Percentiles rank a stretch among this genome's conserved stretches.
phyloP scores from a whole-genome alignment of 2,113 vertebrate genomes.

The Motacilla tschutschensis region DNA sequence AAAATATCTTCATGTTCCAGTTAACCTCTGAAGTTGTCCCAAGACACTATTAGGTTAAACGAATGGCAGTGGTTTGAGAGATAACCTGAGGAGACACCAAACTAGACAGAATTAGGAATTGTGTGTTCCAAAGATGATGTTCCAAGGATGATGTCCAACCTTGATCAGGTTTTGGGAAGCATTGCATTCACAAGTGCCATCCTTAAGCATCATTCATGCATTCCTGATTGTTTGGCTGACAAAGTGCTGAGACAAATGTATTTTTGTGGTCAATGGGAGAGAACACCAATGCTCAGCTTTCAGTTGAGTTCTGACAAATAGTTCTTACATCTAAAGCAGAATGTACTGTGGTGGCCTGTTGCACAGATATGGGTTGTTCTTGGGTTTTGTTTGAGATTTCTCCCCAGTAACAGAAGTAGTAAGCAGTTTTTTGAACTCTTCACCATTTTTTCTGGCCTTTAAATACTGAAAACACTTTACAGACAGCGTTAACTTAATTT shows the following conservation, averaged over 20 bases:
- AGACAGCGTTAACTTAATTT: background rate
- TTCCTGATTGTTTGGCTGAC: background rate
- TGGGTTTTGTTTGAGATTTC: background rate
- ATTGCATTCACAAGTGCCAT: background rate
- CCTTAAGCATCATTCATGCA: background rate
- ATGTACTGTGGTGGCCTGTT: background rate
- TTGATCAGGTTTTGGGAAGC: slow-evolving; percentile 25
- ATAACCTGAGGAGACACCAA: slow-evolving; percentile 21
- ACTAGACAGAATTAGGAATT: slow-evolving; percentile 47
- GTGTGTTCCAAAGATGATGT: slow-evolving; percentile 12
- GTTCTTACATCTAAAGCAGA: background rate
- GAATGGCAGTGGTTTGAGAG: slow-evolving; percentile 50
- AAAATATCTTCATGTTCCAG: slow-evolving; percentile 31
- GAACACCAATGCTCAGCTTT: background rate
- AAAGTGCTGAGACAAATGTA: background rate
- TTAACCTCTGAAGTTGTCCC: slow-evolving; percentile 31
- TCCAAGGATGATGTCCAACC: slow-evolving; percentile 5
- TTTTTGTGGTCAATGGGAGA: background rate
- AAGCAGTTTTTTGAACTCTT: background rate
- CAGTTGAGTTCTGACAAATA: background rate
- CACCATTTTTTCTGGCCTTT: background rate
- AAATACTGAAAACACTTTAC: background rate
- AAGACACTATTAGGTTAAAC: slow-evolving; percentile 15
- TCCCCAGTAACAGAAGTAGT: background rate
- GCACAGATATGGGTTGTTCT: background rate